These are phyloP conservation scores for Leptinotarsa peninsularis DNA, from an alignment of 2,888 invertebrate genomes.

Conservation along the genomic window DNA sequence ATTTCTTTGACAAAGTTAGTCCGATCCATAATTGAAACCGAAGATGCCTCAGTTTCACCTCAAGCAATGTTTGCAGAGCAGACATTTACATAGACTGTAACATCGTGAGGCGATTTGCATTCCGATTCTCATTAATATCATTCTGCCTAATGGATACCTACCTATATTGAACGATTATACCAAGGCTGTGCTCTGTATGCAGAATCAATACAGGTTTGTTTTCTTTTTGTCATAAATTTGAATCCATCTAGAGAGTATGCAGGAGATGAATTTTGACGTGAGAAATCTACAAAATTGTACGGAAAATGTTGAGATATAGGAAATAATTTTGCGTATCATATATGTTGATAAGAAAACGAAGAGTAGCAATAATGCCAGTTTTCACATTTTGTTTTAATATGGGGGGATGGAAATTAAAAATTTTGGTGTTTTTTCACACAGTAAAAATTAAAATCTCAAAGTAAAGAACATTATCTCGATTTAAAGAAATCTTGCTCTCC, in stretches of 20 bases:
- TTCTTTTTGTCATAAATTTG: background rate
- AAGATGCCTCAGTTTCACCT: slow-evolving; percentile 53
- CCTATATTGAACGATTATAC: slow-evolving; percentile 29
- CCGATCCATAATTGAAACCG: slow-evolving; percentile 52
- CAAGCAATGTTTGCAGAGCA: slow-evolving; percentile 52
- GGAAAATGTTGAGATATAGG: background rate
- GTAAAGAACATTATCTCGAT: no score
- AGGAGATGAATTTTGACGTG: background rate
- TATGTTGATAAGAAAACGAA: no score
- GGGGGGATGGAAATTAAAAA: no score
- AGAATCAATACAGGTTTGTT: background rate
- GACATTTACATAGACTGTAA: slow-evolving; percentile 56
- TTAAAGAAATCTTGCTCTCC: no score
- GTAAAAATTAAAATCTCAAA: no score
- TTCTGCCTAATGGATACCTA: slow-evolving; percentile 19
- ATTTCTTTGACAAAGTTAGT: slow-evolving; percentile 32
- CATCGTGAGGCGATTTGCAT: slow-evolving; percentile 57
- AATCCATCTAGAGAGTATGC: background rate
- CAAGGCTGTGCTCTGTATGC: background rate
- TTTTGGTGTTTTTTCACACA: no score
- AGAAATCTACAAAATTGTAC: background rate
- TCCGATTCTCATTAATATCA: slow-evolving; percentile 47
- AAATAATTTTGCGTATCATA: no score
- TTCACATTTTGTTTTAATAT: no score
- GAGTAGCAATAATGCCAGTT: no score